Conservation (phyloP, 2,888 invertebrate species). For the Invenusta paracnida region DNA sequence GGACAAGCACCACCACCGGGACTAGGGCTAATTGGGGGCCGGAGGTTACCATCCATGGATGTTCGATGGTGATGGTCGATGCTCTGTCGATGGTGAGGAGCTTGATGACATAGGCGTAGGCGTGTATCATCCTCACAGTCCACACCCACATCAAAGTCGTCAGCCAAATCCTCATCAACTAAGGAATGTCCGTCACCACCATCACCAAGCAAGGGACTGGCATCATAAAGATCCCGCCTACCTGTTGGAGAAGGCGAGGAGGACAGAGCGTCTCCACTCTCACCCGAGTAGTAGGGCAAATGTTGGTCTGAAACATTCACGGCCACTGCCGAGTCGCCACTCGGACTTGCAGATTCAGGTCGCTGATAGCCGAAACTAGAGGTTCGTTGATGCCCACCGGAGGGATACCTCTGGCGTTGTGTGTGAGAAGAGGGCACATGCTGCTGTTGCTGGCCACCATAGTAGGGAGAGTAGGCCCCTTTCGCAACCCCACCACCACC, state of each 20-base stretch:
- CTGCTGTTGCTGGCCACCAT: background rate
- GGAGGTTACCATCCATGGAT: too few relatives aligned
- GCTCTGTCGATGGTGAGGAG: background rate
- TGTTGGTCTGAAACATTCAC: conserved; percentile 4
- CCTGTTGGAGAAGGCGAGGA: background rate
- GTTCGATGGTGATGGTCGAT: too few relatives aligned
- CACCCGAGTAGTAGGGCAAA: background rate
- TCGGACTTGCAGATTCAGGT: background rate
- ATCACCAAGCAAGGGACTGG: background rate
- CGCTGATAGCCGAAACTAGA: conserved; percentile 2
- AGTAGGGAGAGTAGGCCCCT: background rate
- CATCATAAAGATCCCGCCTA: background rate
- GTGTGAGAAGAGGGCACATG: too few relatives aligned
- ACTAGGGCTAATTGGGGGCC: background rate
- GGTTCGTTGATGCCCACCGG: background rate
- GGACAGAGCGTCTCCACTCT: conserved; percentile 10
- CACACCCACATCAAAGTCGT: too few relatives aligned
- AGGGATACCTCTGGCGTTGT: background rate
- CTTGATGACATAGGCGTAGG: too few relatives aligned
- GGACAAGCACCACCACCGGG: background rate
- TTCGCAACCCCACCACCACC: background rate
- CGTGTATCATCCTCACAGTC: too few relatives aligned
- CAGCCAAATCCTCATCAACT: background rate
- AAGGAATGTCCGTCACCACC: background rate
- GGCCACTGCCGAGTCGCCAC: background rate